phyloP scores from a whole-genome alignment of 2,888 invertebrate genomes.

The Ophraella communa region DNA sequence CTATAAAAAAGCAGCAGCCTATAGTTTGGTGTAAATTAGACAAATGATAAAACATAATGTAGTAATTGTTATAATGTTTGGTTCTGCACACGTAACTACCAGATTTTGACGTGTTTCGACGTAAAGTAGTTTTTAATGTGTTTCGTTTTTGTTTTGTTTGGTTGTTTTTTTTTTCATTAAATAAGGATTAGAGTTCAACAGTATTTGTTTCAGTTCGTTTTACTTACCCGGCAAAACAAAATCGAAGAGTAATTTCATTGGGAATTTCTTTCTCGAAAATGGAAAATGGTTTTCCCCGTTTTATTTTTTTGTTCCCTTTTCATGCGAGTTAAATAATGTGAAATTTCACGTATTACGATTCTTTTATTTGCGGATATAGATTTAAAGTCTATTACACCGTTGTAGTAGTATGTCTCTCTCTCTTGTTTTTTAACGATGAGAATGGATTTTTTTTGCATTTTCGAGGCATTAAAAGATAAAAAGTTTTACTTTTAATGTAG shows the following conservation, averaged over 20 bases:
- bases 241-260: conserved; percentile 4
- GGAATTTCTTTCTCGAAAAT: conserved; percentile 1
- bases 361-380: conserved; percentile 8
- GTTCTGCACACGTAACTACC: no score
- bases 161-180: conserved; percentile 1
- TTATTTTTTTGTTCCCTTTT: background rate
- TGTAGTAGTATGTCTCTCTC: background rate
- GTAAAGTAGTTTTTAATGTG: no score
- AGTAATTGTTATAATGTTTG: no score
- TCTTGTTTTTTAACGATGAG: background rate
- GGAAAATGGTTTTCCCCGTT: background rate
- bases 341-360: conserved; percentile 5
- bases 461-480: background rate
- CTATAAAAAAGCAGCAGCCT: no score
- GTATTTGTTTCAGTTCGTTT: background rate
- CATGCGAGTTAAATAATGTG: conserved; percentile 5
- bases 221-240: background rate
- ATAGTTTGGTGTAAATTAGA: no score
- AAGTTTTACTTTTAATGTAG: no score
- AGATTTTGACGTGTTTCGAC: no score
- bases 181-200: background rate
- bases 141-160: background rate
- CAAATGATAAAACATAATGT: no score
- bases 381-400: conserved; percentile 9
- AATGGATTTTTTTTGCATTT: background rate